Evolutionary conservation across 2,888 invertebrate genomes (phyloP).

Genomic region (Mesorhabditis sp.): DNA sequence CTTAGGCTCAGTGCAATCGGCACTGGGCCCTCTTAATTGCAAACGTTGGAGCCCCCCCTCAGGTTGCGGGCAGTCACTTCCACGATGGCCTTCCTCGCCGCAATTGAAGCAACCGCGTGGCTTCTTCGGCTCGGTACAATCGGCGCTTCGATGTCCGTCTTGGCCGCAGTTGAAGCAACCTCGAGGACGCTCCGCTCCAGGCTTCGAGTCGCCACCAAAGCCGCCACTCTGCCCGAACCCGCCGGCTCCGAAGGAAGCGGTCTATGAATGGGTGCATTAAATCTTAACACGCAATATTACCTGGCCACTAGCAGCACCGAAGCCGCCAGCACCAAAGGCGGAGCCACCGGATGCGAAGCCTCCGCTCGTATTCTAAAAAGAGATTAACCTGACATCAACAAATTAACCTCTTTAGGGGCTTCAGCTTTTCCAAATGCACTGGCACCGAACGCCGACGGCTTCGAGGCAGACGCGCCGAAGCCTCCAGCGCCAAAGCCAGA

Average conservation of each 20-base stretch:
- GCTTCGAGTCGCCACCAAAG: background rate
- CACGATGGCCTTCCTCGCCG: slow-evolving; percentile 15
- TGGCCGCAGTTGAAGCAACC: slow-evolving; percentile 35
- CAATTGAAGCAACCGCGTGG: slow-evolving; percentile 19
- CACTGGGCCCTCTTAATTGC: slow-evolving; percentile 26
- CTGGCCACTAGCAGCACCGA: slow-evolving; percentile 17
- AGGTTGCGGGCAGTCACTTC: slow-evolving; percentile 15
- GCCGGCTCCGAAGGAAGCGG: slow-evolving; percentile 7
- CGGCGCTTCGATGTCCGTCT: slow-evolving; percentile 30
- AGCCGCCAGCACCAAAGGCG: slow-evolving; percentile 12
- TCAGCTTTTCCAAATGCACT: slow-evolving; percentile 8
- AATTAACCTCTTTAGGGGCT: too few species aligned
- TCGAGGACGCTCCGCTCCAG: background rate
- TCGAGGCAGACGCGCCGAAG: background rate
- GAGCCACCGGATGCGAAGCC: slow-evolving; percentile 11
- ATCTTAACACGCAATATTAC: slow-evolving; percentile 17
- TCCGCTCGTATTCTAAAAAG: background rate
- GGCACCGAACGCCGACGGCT: background rate
- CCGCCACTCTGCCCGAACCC: slow-evolving; percentile 8
- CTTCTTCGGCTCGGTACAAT: slow-evolving; percentile 23
- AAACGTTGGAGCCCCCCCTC: background rate
- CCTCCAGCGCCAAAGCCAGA: slow-evolving; percentile 7
- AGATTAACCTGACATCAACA: too few species aligned
- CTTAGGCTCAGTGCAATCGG: slow-evolving; percentile 20
- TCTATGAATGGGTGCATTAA: background rate